These are phyloP conservation scores for Campoletis raptor DNA, from an alignment of 2,888 invertebrate species.

Conservation along the genomic window DNA sequence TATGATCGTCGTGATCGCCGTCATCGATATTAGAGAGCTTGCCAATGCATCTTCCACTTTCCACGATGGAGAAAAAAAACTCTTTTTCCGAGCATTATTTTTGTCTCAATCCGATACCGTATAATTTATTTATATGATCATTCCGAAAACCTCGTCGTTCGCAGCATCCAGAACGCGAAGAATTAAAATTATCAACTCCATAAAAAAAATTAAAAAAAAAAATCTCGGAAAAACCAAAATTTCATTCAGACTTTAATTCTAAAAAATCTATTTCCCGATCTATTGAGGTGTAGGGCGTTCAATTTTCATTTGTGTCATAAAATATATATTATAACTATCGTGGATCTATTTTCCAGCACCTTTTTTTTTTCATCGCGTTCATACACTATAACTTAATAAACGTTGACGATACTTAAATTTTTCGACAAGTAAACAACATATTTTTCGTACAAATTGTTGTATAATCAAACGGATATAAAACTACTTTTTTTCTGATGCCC, in stretches of 20 bases:
- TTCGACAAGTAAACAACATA: constrained; percentile 1
- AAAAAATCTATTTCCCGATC: neutral
- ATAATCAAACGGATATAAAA: neutral
- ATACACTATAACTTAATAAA: neutral
- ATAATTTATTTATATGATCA: neutral
- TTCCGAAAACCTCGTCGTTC: neutral
- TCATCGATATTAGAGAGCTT: constrained; percentile 81
- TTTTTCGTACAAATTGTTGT: neutral
- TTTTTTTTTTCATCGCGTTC: neutral
- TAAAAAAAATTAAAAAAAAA: neutral
- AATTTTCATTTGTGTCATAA: neutral
- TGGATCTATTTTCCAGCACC: neutral
- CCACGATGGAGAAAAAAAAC: constrained; percentile 70
- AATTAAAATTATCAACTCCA: neutral
- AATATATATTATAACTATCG: neutral
- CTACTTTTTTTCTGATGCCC: constrained; percentile 5
- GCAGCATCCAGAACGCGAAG: neutral
- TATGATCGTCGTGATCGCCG: constrained; percentile 64
- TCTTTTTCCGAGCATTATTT: constrained; percentile 33
- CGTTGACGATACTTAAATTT: neutral
- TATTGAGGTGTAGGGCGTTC: neutral
- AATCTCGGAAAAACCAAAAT: neutral
- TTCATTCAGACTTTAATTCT: neutral
- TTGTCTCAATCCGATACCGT: neutral
- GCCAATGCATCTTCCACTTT: constrained; percentile 73